Percentiles rank a stretch among this genome's conserved stretches.
phyloP scores from a whole-genome alignment of 2,113 vertebrate genomes.

The Chamaea fasciata region DNA sequence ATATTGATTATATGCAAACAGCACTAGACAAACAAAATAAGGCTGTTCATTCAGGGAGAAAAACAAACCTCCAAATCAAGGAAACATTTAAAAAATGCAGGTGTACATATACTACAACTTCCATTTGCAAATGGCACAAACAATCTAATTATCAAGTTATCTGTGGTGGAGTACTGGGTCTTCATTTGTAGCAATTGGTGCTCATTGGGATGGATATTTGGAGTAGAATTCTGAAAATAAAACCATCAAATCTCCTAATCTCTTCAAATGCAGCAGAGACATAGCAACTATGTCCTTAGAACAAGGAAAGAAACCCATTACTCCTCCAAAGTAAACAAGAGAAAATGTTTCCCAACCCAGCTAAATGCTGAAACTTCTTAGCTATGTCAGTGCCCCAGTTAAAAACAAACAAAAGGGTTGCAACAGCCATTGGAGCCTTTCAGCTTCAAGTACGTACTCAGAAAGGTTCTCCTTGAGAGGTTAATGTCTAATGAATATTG shows the following conservation, averaged over 20 bases:
- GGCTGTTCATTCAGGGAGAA: slow-evolving; percentile 7
- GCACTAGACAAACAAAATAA: slow-evolving; percentile 20
- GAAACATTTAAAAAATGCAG: slow-evolving; percentile 14
- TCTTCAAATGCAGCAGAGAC: slow-evolving; percentile 36
- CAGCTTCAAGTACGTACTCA: background rate
- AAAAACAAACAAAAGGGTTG: slow-evolving; percentile 13
- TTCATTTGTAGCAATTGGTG: slow-evolving; percentile 18
- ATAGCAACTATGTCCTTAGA: background rate
- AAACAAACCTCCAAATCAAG: background rate
- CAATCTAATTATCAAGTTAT: slow-evolving; percentile 15
- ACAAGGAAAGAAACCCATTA: slow-evolving; percentile 39
- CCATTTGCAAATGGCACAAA: background rate
- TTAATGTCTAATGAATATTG: slow-evolving; percentile 34
- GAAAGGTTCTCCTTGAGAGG: background rate
- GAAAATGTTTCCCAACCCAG: slow-evolving; percentile 8
- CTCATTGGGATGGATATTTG: slow-evolving; percentile 2
- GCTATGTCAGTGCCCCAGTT: background rate
- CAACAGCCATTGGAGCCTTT: background rate
- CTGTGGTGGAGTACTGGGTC: background rate
- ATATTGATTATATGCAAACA: background rate
- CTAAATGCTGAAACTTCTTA: background rate
- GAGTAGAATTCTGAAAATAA: slow-evolving; percentile 40
- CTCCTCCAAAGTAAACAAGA: slow-evolving; percentile 33
- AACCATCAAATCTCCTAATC: slow-evolving; percentile 28
- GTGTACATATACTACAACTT: background rate